These are phyloP conservation scores for Myxocyprinus asiaticus DNA, from an alignment of 2,113 vertebrate genomes.

Conservation along the genomic window DNA sequence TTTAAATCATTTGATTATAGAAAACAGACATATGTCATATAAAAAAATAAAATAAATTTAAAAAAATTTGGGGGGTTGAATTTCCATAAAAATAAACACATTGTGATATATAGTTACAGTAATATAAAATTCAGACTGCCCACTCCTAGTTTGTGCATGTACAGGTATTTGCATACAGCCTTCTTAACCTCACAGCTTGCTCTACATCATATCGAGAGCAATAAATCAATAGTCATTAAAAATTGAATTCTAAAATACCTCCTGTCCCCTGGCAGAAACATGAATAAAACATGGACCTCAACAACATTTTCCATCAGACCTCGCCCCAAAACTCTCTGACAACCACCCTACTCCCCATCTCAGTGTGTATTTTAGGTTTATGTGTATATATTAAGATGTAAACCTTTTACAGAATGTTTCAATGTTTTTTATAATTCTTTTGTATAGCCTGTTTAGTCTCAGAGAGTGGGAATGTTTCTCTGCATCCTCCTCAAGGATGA, in stretches of 20 bases:
- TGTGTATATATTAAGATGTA: not conserved
- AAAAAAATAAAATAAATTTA: too few species aligned
- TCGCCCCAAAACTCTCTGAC: constrained; percentile 8
- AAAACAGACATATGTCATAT: too few species aligned
- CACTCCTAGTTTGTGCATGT: not conserved
- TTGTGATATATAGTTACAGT: too few species aligned
- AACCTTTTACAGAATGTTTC: not conserved
- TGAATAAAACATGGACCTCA: constrained; percentile 56
- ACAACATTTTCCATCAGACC: constrained; percentile 43
- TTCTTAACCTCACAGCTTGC: not conserved
- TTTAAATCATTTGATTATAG: too few species aligned
- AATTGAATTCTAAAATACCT: constrained; percentile 43
- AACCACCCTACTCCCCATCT: not conserved
- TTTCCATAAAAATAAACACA: too few species aligned
- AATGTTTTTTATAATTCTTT: not conserved
- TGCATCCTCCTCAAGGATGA: not conserved
- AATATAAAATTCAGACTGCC: too few species aligned
- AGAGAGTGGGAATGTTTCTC: not conserved
- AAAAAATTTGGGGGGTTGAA: too few species aligned
- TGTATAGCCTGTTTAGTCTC: not conserved
- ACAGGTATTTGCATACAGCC: not conserved
- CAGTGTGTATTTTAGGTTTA: constrained; percentile 11
- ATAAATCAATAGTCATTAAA: constrained; percentile 51
- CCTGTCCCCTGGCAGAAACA: constrained; percentile 32
- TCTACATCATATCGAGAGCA: constrained; percentile 23